These are phyloP conservation scores for Epinotia demarniana DNA, from an alignment of 2,888 invertebrate species.

Conservation along the genomic window DNA sequence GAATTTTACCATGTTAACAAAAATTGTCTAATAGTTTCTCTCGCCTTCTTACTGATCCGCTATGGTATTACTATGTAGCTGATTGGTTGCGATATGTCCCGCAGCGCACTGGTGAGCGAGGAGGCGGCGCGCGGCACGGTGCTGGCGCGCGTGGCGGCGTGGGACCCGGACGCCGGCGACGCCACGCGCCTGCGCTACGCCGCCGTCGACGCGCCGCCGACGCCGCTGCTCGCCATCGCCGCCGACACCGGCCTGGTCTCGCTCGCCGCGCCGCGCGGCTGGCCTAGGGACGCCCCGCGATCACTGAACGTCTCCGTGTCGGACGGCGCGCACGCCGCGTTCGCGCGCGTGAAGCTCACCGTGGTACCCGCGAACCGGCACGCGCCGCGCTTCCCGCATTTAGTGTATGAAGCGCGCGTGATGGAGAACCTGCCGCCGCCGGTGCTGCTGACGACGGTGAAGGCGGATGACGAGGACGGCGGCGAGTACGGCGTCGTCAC, in stretches of 20 bases:
- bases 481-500: slow-evolving; percentile 90
- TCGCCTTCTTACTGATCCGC: no score
- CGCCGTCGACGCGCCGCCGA: slow-evolving; percentile 82
- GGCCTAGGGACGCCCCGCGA: slow-evolving; percentile 83
- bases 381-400: slow-evolving; percentile 91
- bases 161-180: slow-evolving; percentile 94
- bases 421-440: slow-evolving; percentile 92
- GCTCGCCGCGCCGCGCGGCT: slow-evolving; percentile 88
- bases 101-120: slow-evolving; percentile 89
- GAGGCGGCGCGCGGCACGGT: slow-evolving; percentile 94
- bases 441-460: slow-evolving; percentile 89
- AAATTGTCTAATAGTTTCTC: no score
- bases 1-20: no score
- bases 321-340: slow-evolving; percentile 97
- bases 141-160: slow-evolving; percentile 94
- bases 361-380: slow-evolving; percentile 90
- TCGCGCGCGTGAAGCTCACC: slow-evolving; percentile 91
- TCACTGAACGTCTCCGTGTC: slow-evolving; percentile 96
- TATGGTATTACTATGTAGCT: no score
- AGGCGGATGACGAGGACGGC: slow-evolving; percentile 92
- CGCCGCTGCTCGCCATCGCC: slow-evolving; percentile 56
- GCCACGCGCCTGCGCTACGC: slow-evolving; percentile 90
- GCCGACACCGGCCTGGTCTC: slow-evolving; percentile 84
- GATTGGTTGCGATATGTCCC: background rate
- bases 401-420: slow-evolving; percentile 91